Conservation (phyloP, 2,797 vertebrate genomes). For the Scleropages formosus region DNA sequence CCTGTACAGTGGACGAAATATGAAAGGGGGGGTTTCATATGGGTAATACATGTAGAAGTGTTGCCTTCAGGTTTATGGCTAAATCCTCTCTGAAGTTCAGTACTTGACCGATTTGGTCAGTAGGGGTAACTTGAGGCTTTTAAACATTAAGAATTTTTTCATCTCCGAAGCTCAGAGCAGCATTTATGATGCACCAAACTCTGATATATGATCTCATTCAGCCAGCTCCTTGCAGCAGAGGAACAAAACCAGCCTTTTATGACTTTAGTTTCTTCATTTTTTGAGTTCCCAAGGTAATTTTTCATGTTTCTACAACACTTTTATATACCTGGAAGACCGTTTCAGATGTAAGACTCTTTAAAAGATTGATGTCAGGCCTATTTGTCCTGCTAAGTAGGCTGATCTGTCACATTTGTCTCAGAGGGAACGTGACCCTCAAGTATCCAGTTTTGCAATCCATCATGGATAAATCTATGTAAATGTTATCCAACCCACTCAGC, state of each 20-base stretch:
- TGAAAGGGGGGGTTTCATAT: no score
- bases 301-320: not conserved
- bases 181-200: not conserved
- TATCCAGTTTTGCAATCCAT: no score
- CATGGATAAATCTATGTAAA: no score
- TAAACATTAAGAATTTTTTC: not conserved
- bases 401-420: no score
- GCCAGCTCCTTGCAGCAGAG: not conserved
- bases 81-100: no score
- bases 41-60: no score
- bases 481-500: no score
- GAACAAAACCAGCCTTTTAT: not conserved
- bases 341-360: not conserved
- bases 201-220: not conserved
- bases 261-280: not conserved
- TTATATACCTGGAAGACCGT: constrained; percentile 2
- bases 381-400: no score
- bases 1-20: no score
- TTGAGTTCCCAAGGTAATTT: not conserved
- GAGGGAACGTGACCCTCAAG: no score
- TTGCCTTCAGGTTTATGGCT: no score
- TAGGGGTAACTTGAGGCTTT: not conserved
- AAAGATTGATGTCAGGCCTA: constrained; percentile 3
- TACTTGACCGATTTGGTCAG: not conserved
- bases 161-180: no score